Evolutionary conservation across 2,888 invertebrate genomes (phyloP), one percentile per base, ranked within the genome.

Genomic region (Netelia fuscicornis): DNA sequence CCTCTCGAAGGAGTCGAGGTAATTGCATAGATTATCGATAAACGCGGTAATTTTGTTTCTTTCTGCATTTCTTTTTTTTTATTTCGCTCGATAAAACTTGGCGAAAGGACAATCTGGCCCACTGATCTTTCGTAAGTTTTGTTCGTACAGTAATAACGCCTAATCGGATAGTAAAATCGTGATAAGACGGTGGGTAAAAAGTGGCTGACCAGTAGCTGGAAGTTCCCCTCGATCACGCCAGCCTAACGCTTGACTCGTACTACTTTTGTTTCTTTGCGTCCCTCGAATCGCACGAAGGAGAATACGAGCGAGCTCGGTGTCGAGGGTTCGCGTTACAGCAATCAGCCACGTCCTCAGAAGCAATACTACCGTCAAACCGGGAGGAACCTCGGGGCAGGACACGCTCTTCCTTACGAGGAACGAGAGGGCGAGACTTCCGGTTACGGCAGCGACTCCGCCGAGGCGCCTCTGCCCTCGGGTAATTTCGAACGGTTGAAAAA

Each of bases 371-470:
- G 94, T 87, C 64, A 86, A 83, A 42, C 83, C 78, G 71, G 87
- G 83, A 81, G 83, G 87, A 80, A 80, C 80, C 62, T 76, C 75
- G 65, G 11, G 8, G 71, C 20, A 11, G 78, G 78, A 62, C 62
- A 81, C 54, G 42, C 86, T 80, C 77, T 89, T 83, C 48, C 89
- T 85, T 56, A 87, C 75, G 93, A 93, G 71, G 93, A 92, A 81
- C 90, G 91, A 72, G 93, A 91, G 71, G 93, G 92, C 20, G 97
- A 97, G 91, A 97, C 97, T 77, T 97, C 97, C 44, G 97, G 97
- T 54, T 97, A 98, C 94, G 97, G 97, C 70, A 97, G 97, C 92
- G 97, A 97, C 92, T 97, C 96, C 68, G 94, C 95, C 11, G 94
- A 94, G 58, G 90, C 89, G 2, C 89, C 90, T n/a, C 87, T 88